These are phyloP conservation scores for Rhagoletis zephyria DNA, from an alignment of 1,140 invertebrate species.

Conservation along the genomic window DNA sequence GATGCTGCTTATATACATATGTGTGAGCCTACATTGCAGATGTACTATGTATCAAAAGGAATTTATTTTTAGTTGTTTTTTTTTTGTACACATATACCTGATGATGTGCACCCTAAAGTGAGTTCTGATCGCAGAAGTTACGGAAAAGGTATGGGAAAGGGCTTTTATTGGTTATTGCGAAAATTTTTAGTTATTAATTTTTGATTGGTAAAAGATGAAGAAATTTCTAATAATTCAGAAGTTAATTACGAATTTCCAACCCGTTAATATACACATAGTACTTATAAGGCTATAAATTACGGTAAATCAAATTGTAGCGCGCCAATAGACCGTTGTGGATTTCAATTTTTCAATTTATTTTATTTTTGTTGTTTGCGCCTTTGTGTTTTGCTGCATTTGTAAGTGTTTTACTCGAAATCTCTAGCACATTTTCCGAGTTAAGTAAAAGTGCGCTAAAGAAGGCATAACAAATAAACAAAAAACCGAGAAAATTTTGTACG, in stretches of 20 bases:
- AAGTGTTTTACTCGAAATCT: constrained; percentile 27
- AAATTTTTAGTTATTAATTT: neutral
- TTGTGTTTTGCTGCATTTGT: neutral
- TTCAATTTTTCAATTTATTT: neutral
- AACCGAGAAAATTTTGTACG: too few species aligned
- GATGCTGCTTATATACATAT: constrained; percentile 6
- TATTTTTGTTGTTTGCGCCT: neutral
- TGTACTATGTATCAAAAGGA: too few species aligned
- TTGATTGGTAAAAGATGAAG: too few species aligned
- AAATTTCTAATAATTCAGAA: constrained; percentile 2
- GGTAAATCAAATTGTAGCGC: neutral
- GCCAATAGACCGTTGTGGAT: neutral
- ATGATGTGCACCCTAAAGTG: neutral
- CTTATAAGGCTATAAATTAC: neutral
- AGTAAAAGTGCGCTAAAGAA: neutral
- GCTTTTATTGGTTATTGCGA: neutral
- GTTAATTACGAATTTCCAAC: too few species aligned
- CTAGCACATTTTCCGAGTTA: constrained; percentile 14
- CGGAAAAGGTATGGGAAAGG: neutral
- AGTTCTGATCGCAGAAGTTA: neutral
- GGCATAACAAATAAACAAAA: neutral
- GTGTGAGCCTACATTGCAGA: neutral
- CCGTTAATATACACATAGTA: neutral
- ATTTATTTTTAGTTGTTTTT: constrained; percentile 42
- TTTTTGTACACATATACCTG: neutral